Conservation (phyloP, 2,113 vertebrate genomes). For the Raja brachyura region DNA sequence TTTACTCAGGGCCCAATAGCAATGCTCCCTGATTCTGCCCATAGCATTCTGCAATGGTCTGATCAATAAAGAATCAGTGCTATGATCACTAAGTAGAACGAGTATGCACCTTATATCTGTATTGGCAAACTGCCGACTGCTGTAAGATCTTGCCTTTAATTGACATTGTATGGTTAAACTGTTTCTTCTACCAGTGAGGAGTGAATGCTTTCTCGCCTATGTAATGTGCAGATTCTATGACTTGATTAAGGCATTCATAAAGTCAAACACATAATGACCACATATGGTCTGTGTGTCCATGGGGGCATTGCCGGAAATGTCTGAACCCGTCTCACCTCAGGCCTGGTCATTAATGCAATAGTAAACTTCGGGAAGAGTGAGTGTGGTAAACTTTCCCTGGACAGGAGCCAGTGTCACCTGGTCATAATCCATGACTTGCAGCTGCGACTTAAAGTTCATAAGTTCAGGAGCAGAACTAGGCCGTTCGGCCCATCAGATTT, state of each 20-base stretch:
- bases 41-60: too few relatives aligned
- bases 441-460: too few relatives aligned
- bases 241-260: neutral
- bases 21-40: neutral
- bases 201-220: neutral
- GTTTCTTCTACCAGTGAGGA: neutral
- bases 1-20: neutral
- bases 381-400: too few relatives aligned
- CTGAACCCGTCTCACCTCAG: too few relatives aligned
- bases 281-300: too few relatives aligned
- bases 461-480: too few relatives aligned
- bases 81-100: neutral
- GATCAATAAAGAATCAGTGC: neutral
- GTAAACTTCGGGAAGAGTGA: too few relatives aligned
- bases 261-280: neutral
- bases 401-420: too few relatives aligned
- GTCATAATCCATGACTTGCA: too few relatives aligned
- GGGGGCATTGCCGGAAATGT: neutral
- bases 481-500: too few relatives aligned
- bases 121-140: slow-evolving; percentile 33
- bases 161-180: slow-evolving; percentile 14
- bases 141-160: slow-evolving; percentile 21
- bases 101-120: neutral
- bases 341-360: too few relatives aligned
- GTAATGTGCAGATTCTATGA: neutral